Conservation (phyloP, 2,113 vertebrate species). For the Callipepla californica region DNA sequence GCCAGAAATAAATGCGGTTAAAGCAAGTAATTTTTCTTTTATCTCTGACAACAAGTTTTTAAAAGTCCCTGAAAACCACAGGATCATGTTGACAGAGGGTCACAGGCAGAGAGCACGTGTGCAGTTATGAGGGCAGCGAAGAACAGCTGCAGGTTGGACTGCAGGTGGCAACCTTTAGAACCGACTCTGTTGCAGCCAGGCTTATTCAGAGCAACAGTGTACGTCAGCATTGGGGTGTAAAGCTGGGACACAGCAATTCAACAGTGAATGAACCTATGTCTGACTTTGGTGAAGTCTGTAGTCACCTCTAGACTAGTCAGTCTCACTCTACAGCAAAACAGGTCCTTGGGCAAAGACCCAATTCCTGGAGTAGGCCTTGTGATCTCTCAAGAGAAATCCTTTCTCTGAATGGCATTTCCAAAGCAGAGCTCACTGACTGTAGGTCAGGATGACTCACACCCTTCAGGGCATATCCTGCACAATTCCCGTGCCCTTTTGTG, state of each 20-base stretch:
- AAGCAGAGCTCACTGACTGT: slow-evolving; percentile 39
- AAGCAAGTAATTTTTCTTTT: slow-evolving; percentile 36
- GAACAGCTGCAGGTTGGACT: slow-evolving; percentile 29
- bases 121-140: background rate
- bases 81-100: background rate
- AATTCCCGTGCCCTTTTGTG: background rate
- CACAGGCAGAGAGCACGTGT: background rate
- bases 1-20: background rate
- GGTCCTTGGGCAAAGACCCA: slow-evolving; percentile 23
- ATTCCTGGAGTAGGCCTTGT: background rate
- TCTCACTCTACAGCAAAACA: slow-evolving; percentile 20
- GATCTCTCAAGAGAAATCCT: slow-evolving; percentile 12
- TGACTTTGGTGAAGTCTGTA: background rate
- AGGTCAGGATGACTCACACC: slow-evolving; percentile 42
- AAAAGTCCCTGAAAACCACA: slow-evolving; percentile 9
- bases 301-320: background rate
- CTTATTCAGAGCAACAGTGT: background rate
- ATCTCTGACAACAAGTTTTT: slow-evolving; percentile 25
- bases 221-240: background rate
- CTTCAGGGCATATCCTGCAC: slow-evolving; percentile 45
- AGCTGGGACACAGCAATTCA: background rate
- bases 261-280: background rate
- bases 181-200: background rate
- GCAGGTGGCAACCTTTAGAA: slow-evolving; percentile 25
- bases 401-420: slow-evolving; percentile 36